Evolutionary conservation across 2,113 vertebrate species (phyloP).

Genomic region (Toxostoma redivivum): DNA sequence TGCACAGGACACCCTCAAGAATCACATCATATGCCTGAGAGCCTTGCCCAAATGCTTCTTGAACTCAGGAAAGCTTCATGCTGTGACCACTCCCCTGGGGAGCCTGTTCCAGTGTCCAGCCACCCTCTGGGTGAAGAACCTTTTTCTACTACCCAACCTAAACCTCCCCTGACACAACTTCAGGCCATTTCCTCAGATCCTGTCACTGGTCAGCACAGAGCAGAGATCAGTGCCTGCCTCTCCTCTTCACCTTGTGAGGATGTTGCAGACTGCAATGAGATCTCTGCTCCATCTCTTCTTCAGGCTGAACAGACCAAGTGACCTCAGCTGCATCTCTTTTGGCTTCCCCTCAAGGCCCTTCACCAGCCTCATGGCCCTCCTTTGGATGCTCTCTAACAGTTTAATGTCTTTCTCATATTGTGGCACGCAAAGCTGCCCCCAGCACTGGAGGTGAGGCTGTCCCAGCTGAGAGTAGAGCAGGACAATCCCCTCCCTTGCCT

Average conservation of each 20-base stretch:
- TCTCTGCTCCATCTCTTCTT: not conserved
- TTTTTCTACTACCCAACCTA: not conserved
- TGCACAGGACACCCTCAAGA: not conserved
- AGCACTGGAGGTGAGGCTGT: fast-evolving
- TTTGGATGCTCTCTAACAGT: fast-evolving
- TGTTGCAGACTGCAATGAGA: not conserved
- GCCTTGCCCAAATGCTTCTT: fast-evolving
- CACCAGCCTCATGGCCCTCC: not conserved
- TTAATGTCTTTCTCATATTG: not conserved
- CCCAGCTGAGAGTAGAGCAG: fast-evolving
- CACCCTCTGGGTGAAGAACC: not conserved
- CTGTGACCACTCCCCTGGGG: not conserved
- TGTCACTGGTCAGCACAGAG: not conserved
- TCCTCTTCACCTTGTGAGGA: not conserved
- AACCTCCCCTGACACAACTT: not conserved
- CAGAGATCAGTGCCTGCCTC: not conserved
- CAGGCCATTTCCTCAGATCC: not conserved
- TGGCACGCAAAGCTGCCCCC: not conserved
- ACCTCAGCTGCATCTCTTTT: not conserved
- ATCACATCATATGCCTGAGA: not conserved
- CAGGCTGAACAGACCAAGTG: not conserved
- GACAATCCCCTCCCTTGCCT: not conserved
- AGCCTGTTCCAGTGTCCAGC: not conserved
- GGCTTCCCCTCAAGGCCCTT: not conserved
- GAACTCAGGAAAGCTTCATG: not conserved